A percentile compares a stretch with the other conserved stretches of the same genome.
Conservation (phyloP, 2,888 invertebrate genomes). For the Melolontha melolontha region DNA sequence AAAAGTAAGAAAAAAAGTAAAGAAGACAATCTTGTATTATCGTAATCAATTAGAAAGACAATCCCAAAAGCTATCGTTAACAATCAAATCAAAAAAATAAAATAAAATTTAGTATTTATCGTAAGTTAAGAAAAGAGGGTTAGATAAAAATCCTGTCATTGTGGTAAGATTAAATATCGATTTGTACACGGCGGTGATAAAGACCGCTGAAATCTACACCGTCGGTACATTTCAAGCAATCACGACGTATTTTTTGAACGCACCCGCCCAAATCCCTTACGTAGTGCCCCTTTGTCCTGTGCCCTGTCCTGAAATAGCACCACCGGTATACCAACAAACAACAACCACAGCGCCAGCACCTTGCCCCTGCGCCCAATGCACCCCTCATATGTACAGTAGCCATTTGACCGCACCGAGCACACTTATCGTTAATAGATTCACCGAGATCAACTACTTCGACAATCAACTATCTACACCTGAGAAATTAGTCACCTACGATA, state of each 20-base stretch:
- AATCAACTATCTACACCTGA: slow-evolving; percentile 57
- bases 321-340: slow-evolving; percentile 67
- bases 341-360: slow-evolving; percentile 67
- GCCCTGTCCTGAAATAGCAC: slow-evolving; percentile 64
- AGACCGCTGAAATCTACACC: slow-evolving; percentile 34
- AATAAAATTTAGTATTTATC: too few species aligned
- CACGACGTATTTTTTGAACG: slow-evolving; percentile 67
- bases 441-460: slow-evolving; percentile 67
- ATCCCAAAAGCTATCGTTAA: neutral
- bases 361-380: slow-evolving; percentile 71
- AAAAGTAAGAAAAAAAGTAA: neutral
- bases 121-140: neutral
- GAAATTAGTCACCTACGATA: slow-evolving; percentile 62
- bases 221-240: slow-evolving; percentile 51
- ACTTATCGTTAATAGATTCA: slow-evolving; percentile 65
- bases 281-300: slow-evolving; percentile 66
- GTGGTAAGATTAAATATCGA: slow-evolving; percentile 1
- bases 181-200: slow-evolving; percentile 12
- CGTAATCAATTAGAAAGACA: slow-evolving; percentile 50
- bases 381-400: slow-evolving; percentile 66
- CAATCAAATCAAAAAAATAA: too few species aligned
- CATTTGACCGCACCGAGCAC: slow-evolving; percentile 60
- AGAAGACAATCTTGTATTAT: slow-evolving; percentile 63
- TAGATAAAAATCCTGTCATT: neutral
- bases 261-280: slow-evolving; percentile 66